Evolutionary conservation across 2,888 invertebrate species (phyloP).

Genomic region (Lacanobia wlatinum): DNA sequence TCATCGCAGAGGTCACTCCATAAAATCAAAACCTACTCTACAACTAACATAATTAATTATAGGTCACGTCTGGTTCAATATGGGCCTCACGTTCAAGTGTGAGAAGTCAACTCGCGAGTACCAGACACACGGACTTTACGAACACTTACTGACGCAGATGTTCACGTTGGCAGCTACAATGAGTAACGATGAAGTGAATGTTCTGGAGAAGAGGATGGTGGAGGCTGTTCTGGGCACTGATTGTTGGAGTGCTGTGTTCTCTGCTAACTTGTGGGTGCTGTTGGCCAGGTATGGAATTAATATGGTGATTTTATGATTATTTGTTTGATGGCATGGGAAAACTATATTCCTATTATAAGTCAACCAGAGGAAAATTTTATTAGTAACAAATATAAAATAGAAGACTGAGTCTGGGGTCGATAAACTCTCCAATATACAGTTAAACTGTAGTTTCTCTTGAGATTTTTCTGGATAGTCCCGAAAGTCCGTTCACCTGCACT

Average conservation of each 20-base stretch:
- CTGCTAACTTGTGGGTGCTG: slow-evolving; percentile 80
- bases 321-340: too few relatives aligned
- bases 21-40: neutral
- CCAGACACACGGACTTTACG: slow-evolving; percentile 73
- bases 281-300: slow-evolving; percentile 75
- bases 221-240: slow-evolving; percentile 76
- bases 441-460: neutral
- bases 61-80: slow-evolving; percentile 80
- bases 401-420: too few relatives aligned
- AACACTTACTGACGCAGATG: slow-evolving; percentile 74
- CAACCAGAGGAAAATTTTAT: too few relatives aligned
- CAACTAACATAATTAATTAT: slow-evolving; percentile 54
- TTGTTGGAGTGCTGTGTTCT: slow-evolving; percentile 78
- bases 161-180: slow-evolving; percentile 71
- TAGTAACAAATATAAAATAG: too few relatives aligned
- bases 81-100: slow-evolving; percentile 70
- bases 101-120: slow-evolving; percentile 42
- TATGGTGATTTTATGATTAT: too few relatives aligned
- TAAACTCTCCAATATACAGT: neutral
- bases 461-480: too few relatives aligned
- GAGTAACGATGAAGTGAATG: slow-evolving; percentile 70
- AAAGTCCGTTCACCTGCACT: too few relatives aligned
- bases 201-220: slow-evolving; percentile 75
- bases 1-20: too few relatives aligned
- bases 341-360: too few relatives aligned